phyloP scores from a whole-genome alignment of 2,888 invertebrate species.

The Bombylius discolor region DNA sequence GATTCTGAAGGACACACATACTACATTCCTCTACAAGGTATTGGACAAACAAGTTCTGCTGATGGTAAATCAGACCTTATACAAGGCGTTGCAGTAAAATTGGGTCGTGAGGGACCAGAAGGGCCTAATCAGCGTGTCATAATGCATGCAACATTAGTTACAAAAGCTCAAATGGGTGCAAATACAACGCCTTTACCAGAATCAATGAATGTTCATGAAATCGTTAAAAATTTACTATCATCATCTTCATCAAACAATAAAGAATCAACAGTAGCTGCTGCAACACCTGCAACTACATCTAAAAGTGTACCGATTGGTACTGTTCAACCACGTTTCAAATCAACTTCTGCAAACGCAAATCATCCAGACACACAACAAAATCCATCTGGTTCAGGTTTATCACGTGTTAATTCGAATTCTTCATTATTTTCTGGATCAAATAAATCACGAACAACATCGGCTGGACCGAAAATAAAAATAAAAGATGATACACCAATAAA shows the following conservation, averaged over 20 bases:
- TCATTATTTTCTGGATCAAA: constrained; percentile 33
- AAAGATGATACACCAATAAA: constrained; percentile 34
- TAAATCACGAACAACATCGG: constrained; percentile 24
- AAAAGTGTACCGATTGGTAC: constrained; percentile 40
- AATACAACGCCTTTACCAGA: constrained; percentile 34
- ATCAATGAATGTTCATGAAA: constrained; percentile 32
- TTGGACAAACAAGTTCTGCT: constrained; percentile 25
- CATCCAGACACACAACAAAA: constrained; percentile 5
- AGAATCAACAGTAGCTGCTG: constrained; percentile 11
- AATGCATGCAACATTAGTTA: constrained; percentile 50
- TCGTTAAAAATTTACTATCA: constrained; percentile 32
- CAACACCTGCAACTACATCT: constrained; percentile 10
- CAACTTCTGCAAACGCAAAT: constrained; percentile 12
- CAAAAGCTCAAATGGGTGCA: constrained; percentile 42
- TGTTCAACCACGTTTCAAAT: constrained; percentile 40
- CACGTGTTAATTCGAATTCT: constrained; percentile 34
- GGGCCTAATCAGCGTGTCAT: constrained; percentile 49
- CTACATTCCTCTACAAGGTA: constrained; percentile 48
- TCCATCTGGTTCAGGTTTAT: constrained; percentile 18
- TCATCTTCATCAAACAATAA: constrained; percentile 19
- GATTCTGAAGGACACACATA: constrained; percentile 46
- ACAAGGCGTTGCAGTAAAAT: constrained; percentile 51
- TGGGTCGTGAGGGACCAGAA: constrained; percentile 48
- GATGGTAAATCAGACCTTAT: constrained; percentile 35
- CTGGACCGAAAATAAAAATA: constrained; percentile 28